phyloP scores from a whole-genome alignment of 1,140 invertebrate genomes.

The Euura saliciscinereae region DNA sequence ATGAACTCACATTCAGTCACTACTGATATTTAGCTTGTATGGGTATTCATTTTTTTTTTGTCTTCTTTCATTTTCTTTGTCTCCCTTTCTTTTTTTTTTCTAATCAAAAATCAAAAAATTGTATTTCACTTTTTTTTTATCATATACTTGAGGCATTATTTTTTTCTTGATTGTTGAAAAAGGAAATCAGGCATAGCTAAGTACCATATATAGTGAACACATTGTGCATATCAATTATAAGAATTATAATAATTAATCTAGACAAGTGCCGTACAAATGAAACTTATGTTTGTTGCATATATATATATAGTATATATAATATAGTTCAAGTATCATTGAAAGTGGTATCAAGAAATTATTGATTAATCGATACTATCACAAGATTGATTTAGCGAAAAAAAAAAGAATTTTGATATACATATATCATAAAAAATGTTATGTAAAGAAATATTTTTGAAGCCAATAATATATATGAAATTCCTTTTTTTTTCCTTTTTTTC shows the following conservation, averaged over 20 bases:
- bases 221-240: conserved; percentile 60
- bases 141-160: conserved; percentile 59
- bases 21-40: conserved; percentile 12
- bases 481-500: no score
- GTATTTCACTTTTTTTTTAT: conserved; percentile 35
- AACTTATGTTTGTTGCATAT: conserved; percentile 63
- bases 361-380: no score
- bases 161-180: neutral
- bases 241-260: conserved; percentile 63
- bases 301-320: conserved; percentile 35
- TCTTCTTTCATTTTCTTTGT: conserved; percentile 27
- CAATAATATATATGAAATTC: no score
- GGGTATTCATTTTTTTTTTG: conserved; percentile 15
- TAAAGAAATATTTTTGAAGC: no score
- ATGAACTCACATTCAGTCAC: conserved; percentile 1
- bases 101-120: no score
- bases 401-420: no score
- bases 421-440: no score
- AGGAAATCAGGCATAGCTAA: conserved; percentile 62
- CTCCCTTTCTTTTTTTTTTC: conserved; percentile 26
- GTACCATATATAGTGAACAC: conserved; percentile 57
- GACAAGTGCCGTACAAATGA: conserved; percentile 73
- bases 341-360: no score
- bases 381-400: no score
- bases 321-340: no score